Evolutionary conservation across 2,888 invertebrate species (phyloP).

Genomic region (Aphodius granarius): DNA sequence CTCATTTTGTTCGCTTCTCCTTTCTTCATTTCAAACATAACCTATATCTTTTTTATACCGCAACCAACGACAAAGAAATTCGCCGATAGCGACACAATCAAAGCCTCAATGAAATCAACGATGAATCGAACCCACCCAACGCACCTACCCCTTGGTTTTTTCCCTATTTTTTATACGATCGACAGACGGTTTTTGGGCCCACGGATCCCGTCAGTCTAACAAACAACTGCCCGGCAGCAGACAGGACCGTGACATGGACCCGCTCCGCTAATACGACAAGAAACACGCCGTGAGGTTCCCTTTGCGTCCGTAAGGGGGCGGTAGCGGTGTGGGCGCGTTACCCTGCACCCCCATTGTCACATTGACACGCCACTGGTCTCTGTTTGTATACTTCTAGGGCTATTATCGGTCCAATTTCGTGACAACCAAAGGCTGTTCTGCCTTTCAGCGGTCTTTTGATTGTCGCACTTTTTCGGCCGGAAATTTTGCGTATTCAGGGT

Average conservation of each 20-base stretch:
- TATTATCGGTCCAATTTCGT: conserved; percentile 29
- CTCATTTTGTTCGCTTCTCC: no score
- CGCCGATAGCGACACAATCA: no score
- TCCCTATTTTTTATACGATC: neutral
- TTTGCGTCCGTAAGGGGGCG: neutral
- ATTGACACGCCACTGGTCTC: conserved; percentile 20
- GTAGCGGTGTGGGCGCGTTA: conserved; percentile 4
- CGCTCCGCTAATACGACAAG: conserved; percentile 3
- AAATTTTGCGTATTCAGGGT: no score
- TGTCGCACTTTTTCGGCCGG: neutral
- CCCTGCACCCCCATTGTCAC: conserved; percentile 25
- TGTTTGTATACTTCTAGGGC: conserved; percentile 29
- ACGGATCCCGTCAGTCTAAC: neutral
- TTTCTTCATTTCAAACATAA: no score
- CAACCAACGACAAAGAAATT: no score
- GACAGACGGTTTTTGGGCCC: neutral
- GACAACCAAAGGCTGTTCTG: conserved; percentile 7
- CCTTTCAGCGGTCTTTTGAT: neutral
- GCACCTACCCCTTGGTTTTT: neutral
- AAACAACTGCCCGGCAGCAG: neutral
- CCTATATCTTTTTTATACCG: no score
- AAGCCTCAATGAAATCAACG: neutral
- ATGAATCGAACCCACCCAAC: neutral
- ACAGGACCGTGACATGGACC: neutral
- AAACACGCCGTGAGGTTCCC: neutral